These are phyloP conservation scores for Brachyptera risi DNA, from an alignment of 2,888 invertebrate genomes.

Conservation along the genomic window DNA sequence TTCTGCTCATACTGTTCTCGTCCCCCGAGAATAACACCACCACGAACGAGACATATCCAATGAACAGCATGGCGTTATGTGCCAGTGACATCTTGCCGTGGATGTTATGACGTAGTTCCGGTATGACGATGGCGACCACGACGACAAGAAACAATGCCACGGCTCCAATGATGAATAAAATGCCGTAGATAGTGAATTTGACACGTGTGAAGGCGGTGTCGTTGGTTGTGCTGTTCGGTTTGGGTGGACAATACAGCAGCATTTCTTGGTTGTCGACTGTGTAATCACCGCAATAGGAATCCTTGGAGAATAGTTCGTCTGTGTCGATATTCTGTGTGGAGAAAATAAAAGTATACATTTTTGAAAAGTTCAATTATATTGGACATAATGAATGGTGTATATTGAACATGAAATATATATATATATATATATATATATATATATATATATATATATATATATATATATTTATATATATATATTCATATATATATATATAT, in stretches of 20 bases:
- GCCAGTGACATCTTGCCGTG: constrained; percentile 5
- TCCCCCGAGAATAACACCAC: neutral
- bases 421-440: no score
- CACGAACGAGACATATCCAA: neutral
- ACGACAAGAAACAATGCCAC: neutral
- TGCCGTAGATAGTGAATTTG: neutral
- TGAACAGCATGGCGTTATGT: constrained; percentile 4
- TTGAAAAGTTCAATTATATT: no score
- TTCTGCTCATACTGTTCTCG: neutral
- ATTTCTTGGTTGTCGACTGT: neutral
- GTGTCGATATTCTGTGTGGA: no score
- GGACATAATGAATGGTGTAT: no score
- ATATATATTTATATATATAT: no score
- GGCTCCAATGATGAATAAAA: neutral
- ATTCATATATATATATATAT: no score
- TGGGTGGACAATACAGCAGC: neutral
- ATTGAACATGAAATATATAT: no score
- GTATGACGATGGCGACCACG: neutral
- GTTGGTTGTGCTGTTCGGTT: no score
- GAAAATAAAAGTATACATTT: no score
- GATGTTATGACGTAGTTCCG: constrained; percentile 1
- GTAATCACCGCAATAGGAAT: neutral
- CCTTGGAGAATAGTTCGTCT: no score
- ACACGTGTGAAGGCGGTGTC: neutral
- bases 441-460: no score